Conservation (phyloP, 2,888 invertebrate species). For the Trimorus sp. region DNA sequence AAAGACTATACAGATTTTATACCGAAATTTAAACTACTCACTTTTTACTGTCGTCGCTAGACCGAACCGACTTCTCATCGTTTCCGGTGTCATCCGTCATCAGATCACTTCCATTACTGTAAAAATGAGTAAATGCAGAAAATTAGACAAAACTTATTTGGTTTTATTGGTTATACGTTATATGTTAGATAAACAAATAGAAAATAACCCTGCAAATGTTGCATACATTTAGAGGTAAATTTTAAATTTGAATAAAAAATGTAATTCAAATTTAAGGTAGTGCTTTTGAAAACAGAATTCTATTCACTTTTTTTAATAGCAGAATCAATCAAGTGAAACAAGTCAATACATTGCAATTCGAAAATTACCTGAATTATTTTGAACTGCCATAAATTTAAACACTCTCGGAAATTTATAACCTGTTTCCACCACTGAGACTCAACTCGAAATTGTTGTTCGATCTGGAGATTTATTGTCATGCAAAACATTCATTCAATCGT, state of each 20-base stretch:
- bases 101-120: slow-evolving; percentile 83
- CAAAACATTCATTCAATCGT: background rate
- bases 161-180: no score
- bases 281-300: no score
- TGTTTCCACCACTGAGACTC: background rate
- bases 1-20: no score
- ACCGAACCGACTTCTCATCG: slow-evolving; percentile 86
- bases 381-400: background rate
- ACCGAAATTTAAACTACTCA: slow-evolving; percentile 79
- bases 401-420: background rate
- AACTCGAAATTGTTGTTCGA: background rate
- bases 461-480: background rate
- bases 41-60: slow-evolving; percentile 87
- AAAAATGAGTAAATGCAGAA: slow-evolving; percentile 69
- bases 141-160: no score
- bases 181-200: background rate
- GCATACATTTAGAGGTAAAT: no score
- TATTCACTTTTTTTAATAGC: no score
- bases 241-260: no score
- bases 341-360: no score
- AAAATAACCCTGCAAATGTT: no score
- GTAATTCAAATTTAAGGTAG: no score
- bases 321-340: no score
- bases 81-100: slow-evolving; percentile 84
- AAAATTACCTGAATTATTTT: no score